phyloP scores from a whole-genome alignment of 1,140 invertebrate genomes.

The Pseudomyrmex pallidus region DNA sequence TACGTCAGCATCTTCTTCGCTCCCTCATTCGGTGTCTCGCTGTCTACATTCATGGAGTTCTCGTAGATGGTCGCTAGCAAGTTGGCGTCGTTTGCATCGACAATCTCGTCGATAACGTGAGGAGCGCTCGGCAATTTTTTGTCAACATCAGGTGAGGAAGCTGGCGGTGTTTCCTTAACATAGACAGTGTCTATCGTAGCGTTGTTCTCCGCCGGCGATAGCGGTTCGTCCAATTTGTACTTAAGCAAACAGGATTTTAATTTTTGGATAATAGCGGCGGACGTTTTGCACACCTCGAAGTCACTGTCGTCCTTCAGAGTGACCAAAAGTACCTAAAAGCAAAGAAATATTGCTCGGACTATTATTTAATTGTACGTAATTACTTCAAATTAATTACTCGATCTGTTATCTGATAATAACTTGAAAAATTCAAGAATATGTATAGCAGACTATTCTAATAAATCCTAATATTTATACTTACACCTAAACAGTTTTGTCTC shows the following conservation, averaged over 20 bases:
- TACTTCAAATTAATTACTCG: not conserved
- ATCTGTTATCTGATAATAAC: not conserved
- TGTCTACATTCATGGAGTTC: conserved; percentile 81
- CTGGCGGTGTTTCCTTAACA: conserved; percentile 68
- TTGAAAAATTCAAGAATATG: not conserved
- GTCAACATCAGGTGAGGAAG: conserved; percentile 60
- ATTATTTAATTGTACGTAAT: conserved; percentile 26
- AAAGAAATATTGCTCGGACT: not conserved
- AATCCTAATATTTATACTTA: conserved; percentile 64
- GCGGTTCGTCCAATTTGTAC: conserved; percentile 85
- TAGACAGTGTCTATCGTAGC: conserved; percentile 76
- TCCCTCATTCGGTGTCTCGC: conserved; percentile 60
- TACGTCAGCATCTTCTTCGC: conserved; percentile 81
- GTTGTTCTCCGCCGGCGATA: conserved; percentile 76
- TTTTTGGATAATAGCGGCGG: conserved; percentile 86
- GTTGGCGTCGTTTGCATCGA: conserved; percentile 85
- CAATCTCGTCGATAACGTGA: conserved; percentile 82
- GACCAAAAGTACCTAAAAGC: conserved; percentile 85
- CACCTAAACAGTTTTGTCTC: conserved; percentile 88
- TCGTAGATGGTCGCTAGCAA: conserved; percentile 86
- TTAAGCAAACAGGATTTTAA: conserved; percentile 87
- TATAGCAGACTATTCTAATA: not conserved
- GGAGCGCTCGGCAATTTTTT: conserved; percentile 58
- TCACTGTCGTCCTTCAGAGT: conserved; percentile 90
- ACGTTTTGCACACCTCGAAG: conserved; percentile 88